These are phyloP conservation scores for Hybognathus amarus DNA, from an alignment of 2,797 vertebrate genomes.

Conservation along the genomic window DNA sequence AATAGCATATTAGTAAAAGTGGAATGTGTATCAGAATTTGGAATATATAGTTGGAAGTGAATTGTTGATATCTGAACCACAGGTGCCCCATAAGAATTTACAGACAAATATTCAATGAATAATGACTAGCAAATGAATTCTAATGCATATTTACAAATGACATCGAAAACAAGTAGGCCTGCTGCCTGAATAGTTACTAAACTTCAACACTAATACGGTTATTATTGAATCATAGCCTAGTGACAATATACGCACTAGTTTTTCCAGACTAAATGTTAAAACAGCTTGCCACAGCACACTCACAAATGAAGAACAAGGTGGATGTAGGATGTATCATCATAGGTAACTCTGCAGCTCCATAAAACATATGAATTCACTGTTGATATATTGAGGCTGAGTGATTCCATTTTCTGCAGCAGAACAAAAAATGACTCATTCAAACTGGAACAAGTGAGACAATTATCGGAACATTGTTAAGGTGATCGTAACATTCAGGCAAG, in stretches of 20 bases:
- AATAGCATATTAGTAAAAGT: not conserved
- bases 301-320: slow-evolving; percentile 4
- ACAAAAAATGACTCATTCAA: not conserved
- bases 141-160: not conserved
- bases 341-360: slow-evolving; percentile 25
- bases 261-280: not conserved
- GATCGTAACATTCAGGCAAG: not conserved
- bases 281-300: slow-evolving; percentile 30
- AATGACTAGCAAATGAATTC: not conserved
- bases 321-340: not conserved
- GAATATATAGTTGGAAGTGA: not conserved
- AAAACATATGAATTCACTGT: not conserved
- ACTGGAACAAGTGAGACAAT: not conserved
- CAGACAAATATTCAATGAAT: not conserved
- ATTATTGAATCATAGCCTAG: too few species aligned
- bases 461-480: not conserved
- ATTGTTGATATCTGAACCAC: not conserved
- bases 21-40: too few species aligned
- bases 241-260: not conserved
- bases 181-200: not conserved
- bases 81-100: not conserved
- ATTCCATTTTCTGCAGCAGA: not conserved
- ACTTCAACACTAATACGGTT: too few species aligned
- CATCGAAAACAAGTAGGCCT: not conserved
- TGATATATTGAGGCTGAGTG: not conserved